Conservation (phyloP, 1,140 invertebrate species). For the Megalonaias nervosa region DNA sequence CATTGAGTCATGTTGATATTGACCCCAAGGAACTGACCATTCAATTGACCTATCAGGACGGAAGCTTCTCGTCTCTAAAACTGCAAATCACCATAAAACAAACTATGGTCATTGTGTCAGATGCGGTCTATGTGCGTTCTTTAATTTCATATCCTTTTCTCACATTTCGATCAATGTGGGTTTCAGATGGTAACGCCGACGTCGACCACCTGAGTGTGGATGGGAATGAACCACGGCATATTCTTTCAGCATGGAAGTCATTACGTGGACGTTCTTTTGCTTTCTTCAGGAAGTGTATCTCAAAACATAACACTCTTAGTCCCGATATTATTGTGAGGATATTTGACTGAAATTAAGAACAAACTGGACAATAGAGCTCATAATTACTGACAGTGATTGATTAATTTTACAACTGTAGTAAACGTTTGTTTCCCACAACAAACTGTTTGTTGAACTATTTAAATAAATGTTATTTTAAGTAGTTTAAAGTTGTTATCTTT, state of each 20-base stretch:
- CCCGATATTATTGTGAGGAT: slow-evolving; percentile 51
- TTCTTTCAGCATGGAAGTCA: slow-evolving; percentile 34
- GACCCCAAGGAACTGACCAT: slow-evolving; percentile 36
- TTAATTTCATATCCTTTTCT: slow-evolving; percentile 31
- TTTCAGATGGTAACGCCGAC: slow-evolving; percentile 45
- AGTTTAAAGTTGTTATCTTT: no score
- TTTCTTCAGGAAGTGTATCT: no score
- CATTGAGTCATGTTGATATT: no score
- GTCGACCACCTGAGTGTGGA: slow-evolving; percentile 48
- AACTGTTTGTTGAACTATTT: no score
- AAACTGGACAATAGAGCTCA: no score
- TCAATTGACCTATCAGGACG: slow-evolving; percentile 35
- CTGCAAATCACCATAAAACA: slow-evolving; percentile 27
- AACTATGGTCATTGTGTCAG: slow-evolving; percentile 37
- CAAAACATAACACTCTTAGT: no score
- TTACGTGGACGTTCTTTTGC: slow-evolving; percentile 43
- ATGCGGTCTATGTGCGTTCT: slow-evolving; percentile 16
- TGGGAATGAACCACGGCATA: slow-evolving; percentile 25
- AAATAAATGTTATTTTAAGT: no score
- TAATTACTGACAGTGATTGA: no score
- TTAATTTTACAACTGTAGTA: no score
- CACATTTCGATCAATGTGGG: slow-evolving; percentile 44
- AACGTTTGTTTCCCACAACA: no score
- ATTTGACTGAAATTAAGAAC: neutral
- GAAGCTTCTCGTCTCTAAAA: slow-evolving; percentile 13